phyloP scores from a whole-genome alignment of 2,797 vertebrate genomes.

The Thamnophis elegans region DNA sequence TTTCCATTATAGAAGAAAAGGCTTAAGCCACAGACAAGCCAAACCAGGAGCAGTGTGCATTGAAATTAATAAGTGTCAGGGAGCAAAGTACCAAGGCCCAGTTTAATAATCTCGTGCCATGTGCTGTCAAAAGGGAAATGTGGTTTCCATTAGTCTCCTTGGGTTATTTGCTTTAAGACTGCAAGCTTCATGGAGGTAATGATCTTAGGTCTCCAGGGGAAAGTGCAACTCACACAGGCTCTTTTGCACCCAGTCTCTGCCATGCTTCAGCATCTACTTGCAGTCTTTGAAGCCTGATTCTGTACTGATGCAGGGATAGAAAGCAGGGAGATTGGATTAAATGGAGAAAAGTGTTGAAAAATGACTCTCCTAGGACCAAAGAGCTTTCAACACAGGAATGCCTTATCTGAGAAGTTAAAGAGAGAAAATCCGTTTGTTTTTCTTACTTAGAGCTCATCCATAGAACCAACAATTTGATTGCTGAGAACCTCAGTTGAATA shows the following conservation, averaged over 20 bases:
- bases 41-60: background rate
- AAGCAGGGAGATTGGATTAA: background rate
- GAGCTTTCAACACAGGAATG: background rate
- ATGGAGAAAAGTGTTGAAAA: background rate
- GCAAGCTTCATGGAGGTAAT: background rate
- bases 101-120: background rate
- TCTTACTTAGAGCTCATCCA: background rate
- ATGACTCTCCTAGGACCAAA: background rate
- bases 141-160: background rate
- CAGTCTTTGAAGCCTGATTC: background rate
- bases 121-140: background rate
- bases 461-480: background rate
- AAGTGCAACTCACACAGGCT: background rate
- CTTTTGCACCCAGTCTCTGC: background rate
- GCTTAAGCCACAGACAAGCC: slow-evolving; percentile 8
- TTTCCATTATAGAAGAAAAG: slow-evolving; percentile 3
- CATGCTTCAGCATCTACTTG: slow-evolving; percentile 15
- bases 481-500: background rate
- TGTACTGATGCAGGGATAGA: background rate
- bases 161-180: background rate
- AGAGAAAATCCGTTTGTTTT: background rate
- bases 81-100: slow-evolving; percentile 23
- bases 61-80: slow-evolving; percentile 15
- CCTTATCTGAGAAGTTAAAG: background rate
- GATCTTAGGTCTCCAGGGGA: background rate